These are phyloP conservation scores for Patella vulgata DNA, from an alignment of 1,140 invertebrate species.

Conservation along the genomic window DNA sequence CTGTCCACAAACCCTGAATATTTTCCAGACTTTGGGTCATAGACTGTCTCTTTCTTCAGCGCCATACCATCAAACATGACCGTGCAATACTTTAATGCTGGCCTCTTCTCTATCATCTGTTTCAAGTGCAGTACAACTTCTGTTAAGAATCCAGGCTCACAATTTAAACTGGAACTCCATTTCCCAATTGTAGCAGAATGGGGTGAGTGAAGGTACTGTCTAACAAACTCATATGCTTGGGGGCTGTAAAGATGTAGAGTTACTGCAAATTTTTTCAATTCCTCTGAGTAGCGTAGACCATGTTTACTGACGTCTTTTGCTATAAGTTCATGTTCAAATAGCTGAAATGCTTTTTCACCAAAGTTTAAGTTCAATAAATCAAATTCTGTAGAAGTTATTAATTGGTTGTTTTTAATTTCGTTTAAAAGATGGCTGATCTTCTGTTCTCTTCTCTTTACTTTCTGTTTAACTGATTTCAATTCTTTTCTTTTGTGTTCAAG, in stretches of 20 bases:
- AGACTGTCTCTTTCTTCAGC: background rate
- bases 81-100: background rate
- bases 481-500: too few species aligned
- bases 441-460: too few species aligned
- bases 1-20: constrained; percentile 1
- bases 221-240: constrained; percentile 1
- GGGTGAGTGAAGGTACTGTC: background rate
- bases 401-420: too few species aligned
- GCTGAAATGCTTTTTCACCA: too few species aligned
- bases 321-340: too few species aligned
- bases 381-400: too few species aligned
- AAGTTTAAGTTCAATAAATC: too few species aligned
- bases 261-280: constrained; percentile 1
- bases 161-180: background rate
- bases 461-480: too few species aligned
- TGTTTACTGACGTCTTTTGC: too few species aligned
- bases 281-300: background rate
- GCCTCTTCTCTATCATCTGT: background rate
- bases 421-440: too few species aligned
- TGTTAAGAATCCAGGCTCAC: too few species aligned
- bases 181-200: background rate
- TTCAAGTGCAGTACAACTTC: too few species aligned
- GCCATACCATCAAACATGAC: background rate
- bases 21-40: background rate
- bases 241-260: constrained; percentile 2